Base-by-base conservation (phyloP, 35 echinoderm and acorn worm species). In the Patiria miniata region DNA sequence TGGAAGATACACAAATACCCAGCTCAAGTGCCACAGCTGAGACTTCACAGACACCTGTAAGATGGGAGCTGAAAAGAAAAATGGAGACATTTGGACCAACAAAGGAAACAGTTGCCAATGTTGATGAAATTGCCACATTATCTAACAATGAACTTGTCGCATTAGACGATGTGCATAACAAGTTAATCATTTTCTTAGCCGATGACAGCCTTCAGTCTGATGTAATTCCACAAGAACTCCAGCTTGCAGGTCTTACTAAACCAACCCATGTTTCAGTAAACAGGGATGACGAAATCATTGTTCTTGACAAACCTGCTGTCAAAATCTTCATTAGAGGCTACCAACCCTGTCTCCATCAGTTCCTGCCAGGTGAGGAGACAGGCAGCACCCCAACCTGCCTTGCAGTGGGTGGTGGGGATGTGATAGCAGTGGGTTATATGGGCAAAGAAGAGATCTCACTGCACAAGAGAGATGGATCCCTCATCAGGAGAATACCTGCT, bases 381-480 rank as follows among this genome's bases (percentile, higher is more conserved):
- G 26, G 26, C 26, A 26, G 65, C 2, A 32, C 26, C 10, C 65
- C 65, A 36, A 32, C 65, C 21, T 73, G 65, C 8, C 65, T 73
- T 2, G n/a, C 65, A n/a, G 65, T 73, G 19, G 23, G 10, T 6
- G 18, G 15, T 34, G 34, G 34, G 14, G 34, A 73, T 30, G 26
- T 32, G 15, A 73, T 73, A 73, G 65, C 65, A 8, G 65, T 73
- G 65, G 65, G 65, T 30, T 73, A 73, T 23, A 73, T 14, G 29
- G 14, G 29, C 9, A 73, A 36, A 73, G 65, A 73, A 34, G 21
- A 73, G 65, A 73, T 73, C n/a, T 30, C 65, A 26, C 65, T 73
- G 1, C 65, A 73, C 65, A 73, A 10, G 29, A 1, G 9, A 36
- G 15, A 16, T 16, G 65, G 65, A 36, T 28, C 22, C 34, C 65